Base-by-base conservation (phyloP, 1,140 invertebrate species). In the Lerema accius region DNA sequence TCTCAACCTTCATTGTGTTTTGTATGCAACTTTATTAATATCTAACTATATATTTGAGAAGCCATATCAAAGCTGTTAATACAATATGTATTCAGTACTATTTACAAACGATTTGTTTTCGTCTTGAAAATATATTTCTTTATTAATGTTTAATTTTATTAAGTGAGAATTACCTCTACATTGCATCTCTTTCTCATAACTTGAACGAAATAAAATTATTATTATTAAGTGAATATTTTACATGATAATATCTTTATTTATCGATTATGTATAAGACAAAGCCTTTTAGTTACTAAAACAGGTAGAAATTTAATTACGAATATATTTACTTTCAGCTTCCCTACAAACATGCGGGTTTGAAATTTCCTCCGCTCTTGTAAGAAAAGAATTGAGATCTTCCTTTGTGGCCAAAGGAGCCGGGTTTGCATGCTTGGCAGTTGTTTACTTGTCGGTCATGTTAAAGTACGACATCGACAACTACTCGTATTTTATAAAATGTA, bases 1-100 rank as follows among this genome's bases (percentile, higher is more conserved):
- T 9, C 55, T 59, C 14, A 59, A 59, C 9, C 42, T 32, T 59
- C 14, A 11, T n/a, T n/a, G n/a, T 23, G 19, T 23, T n/a, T 32
- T 14, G 11, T 7, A 32, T 13, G n/a, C 5, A 9, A 28, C n/a
- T 13, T 32, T 4, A 32, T 32, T 32, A 32, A 32, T 4, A 1
- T 32, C 9, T 32, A 32, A 4, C n/a, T n/a, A n/a, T 32, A 32
- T 32, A 32, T 9, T 4, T 4, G 9, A 7, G 7, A 32, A 32
- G 1, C 7, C 9, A 32, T n/a, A 32, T 32, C 4, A 32, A 32
- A 32, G 28, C 9, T 32, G 28, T 7, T 7, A 7, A 32, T 32
- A 7, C 1, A 32, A 9, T 7, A 32, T 32, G 4, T 32, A 32
- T 7, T 7, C 9, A 32, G 4, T n/a, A n/a, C n/a, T n/a, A n/a